A percentile compares a stretch with the other conserved stretches of the same genome.
These are phyloP conservation scores for Danionella cerebrum DNA, from an alignment of 2,113 vertebrate genomes.

Conservation along the genomic window DNA sequence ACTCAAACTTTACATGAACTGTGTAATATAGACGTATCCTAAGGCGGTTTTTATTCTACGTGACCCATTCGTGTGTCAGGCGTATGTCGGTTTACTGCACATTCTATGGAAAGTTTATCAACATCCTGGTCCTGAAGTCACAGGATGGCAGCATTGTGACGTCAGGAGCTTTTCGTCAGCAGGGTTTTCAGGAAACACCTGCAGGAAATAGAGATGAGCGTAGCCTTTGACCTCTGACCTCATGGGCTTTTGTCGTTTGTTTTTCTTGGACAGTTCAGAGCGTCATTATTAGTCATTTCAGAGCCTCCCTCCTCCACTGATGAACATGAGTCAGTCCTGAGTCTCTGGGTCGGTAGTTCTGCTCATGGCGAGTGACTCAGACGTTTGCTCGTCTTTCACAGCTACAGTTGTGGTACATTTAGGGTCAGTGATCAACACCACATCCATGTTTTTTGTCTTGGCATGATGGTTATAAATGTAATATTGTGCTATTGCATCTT, in stretches of 20 bases:
- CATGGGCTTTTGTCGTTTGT: neutral
- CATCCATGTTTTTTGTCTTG: no score
- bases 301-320: neutral
- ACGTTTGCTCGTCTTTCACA: no score
- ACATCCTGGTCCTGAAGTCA: slow-evolving; percentile 28
- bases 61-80: slow-evolving; percentile 22
- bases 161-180: slow-evolving; percentile 39
- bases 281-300: slow-evolving; percentile 22
- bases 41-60: no score
- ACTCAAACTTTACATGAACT: no score
- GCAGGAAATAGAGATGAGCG: slow-evolving; percentile 39
- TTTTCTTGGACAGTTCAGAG: slow-evolving; percentile 18
- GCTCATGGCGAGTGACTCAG: no score
- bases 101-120: slow-evolving; percentile 22
- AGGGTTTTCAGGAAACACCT: slow-evolving; percentile 59
- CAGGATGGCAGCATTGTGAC: slow-evolving; percentile 29
- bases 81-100: neutral
- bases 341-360: no score
- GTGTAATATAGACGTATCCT: no score
- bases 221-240: slow-evolving; percentile 11
- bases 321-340: no score
- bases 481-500: no score
- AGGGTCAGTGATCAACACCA: no score
- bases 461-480: no score
- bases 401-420: no score